These are phyloP conservation scores for Fulmarus glacialis DNA, from an alignment of 2,113 vertebrate species.

Conservation along the genomic window DNA sequence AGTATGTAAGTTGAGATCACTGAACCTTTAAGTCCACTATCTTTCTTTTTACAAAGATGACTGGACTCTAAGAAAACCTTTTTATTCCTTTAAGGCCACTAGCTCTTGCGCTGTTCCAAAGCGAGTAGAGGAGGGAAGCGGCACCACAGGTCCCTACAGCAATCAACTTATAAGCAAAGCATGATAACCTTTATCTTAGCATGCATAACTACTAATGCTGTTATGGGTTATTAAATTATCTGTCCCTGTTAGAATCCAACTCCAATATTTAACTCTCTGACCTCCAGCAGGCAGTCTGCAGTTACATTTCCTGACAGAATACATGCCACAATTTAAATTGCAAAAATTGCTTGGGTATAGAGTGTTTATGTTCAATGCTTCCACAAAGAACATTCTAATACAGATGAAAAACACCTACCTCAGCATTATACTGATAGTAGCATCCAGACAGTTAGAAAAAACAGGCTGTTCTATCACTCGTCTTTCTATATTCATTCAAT, in stretches of 20 bases:
- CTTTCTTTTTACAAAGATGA: not conserved
- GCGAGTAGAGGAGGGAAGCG: not conserved
- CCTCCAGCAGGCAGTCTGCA: not conserved
- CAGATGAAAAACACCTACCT: not conserved
- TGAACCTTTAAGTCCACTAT: not conserved
- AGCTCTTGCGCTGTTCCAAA: not conserved
- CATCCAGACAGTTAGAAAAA: not conserved
- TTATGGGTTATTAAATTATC: constrained; percentile 32
- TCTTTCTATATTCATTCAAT: not conserved
- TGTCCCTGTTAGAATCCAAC: not conserved
- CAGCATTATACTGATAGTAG: not conserved
- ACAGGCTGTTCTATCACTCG: fast-evolving
- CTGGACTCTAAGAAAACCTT: not conserved
- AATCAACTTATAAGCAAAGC: not conserved
- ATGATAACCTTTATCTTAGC: not conserved
- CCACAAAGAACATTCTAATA: not conserved
- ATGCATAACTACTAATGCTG: not conserved
- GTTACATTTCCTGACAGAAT: not conserved
- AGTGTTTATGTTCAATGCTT: not conserved
- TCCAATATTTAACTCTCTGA: not conserved
- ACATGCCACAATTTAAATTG: not conserved
- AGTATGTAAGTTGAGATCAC: not conserved
- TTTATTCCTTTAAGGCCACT: not conserved
- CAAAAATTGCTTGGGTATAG: not conserved
- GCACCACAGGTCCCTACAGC: not conserved